Conservation (phyloP, 2,797 vertebrate species). For the Alauda arvensis region DNA sequence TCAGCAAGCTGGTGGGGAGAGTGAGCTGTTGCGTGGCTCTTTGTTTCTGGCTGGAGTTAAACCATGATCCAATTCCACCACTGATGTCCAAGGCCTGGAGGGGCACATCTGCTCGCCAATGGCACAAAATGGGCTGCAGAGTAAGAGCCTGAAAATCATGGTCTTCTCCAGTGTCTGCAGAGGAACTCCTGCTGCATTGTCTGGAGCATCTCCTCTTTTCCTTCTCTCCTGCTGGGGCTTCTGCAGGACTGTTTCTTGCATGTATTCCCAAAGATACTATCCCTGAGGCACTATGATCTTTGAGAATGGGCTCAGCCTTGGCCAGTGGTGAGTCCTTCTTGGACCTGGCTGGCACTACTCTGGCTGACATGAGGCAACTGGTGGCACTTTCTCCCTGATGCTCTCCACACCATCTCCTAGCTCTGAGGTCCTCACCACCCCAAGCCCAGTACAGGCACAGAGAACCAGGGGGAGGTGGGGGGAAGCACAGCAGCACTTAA, state of each 20-base stretch:
- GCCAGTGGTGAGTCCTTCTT: accelerated
- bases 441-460: not conserved
- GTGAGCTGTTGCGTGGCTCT: accelerated
- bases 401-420: not conserved
- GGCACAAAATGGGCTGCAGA: not conserved
- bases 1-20: not conserved
- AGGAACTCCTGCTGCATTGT: not conserved
- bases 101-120: not conserved
- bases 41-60: not conserved
- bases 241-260: not conserved
- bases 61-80: not conserved
- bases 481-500: not conserved
- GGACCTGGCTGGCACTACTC: not conserved
- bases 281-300: not conserved
- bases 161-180: not conserved
- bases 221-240: not conserved
- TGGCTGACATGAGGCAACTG: accelerated
- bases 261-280: not conserved
- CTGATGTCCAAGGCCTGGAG: not conserved
- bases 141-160: not conserved
- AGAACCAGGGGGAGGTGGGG: not conserved
- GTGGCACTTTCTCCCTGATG: not conserved
- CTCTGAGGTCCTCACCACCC: not conserved
- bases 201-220: not conserved
- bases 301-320: not conserved